A percentile compares a stretch with the other conserved stretches of the same genome.
Conservation (phyloP, 1,140 invertebrate species). For the Drosophila tani region DNA sequence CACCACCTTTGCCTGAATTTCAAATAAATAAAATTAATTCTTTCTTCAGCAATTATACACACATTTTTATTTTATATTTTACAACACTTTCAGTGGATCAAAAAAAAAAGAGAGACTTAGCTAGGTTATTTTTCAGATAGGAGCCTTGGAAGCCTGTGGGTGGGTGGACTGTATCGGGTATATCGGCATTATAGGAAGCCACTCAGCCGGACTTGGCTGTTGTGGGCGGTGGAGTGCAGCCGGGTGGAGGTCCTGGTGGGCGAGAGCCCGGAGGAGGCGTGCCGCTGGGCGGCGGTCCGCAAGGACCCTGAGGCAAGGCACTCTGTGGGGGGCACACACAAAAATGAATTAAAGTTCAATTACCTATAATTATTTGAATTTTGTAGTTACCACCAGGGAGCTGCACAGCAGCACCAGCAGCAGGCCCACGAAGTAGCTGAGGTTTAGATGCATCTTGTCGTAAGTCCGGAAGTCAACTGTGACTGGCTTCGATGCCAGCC, state of each 20-base stretch:
- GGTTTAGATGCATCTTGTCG: conserved; percentile 62
- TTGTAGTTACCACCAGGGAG: conserved; percentile 51
- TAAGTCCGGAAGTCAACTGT: conserved; percentile 19
- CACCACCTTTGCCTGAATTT: too few relatives aligned
- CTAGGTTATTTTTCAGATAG: conserved; percentile 7
- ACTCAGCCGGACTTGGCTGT: conserved; percentile 49
- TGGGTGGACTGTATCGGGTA: background rate
- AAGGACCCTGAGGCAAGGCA: conserved; percentile 52
- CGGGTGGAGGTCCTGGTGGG: conserved; percentile 55
- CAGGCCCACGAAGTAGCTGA: conserved; percentile 46
- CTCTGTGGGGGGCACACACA: conserved; percentile 6
- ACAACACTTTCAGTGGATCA: background rate
- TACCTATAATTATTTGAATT: too few relatives aligned
- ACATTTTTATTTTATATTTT: conserved; percentile 13
- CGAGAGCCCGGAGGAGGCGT: conserved; percentile 56
- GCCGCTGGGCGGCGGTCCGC: conserved; percentile 62
- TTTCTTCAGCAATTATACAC: conserved; percentile 17
- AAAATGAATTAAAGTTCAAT: background rate
- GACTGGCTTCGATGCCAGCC: background rate
- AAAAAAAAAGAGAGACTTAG: conserved; percentile 20
- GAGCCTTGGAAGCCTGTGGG: background rate
- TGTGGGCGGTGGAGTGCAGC: conserved; percentile 53
- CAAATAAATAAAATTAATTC: background rate
- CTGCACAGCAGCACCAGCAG: conserved; percentile 55
- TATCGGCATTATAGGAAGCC: background rate